phyloP scores from a whole-genome alignment of 2,888 invertebrate genomes.

The Coelinius sp. region DNA sequence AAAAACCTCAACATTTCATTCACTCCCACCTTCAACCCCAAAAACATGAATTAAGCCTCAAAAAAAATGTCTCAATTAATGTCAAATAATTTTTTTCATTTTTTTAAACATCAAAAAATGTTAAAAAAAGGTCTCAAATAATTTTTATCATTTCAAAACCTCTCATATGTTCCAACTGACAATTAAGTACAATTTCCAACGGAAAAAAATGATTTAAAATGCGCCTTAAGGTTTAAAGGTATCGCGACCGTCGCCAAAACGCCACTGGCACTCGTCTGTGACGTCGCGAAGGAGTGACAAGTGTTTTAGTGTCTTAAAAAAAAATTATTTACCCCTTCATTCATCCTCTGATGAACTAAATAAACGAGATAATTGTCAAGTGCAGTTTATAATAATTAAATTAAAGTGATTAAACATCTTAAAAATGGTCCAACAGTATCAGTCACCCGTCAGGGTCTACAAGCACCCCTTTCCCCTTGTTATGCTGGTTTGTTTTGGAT shows the following conservation, averaged over 20 bases:
- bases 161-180: no score
- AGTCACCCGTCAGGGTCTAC: constrained; percentile 94
- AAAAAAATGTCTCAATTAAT: no score
- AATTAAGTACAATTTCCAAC: no score
- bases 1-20: background rate
- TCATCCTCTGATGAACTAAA: background rate
- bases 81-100: no score
- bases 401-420: background rate
- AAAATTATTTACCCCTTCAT: background rate
- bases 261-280: background rate
- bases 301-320: background rate
- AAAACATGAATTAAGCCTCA: no score
- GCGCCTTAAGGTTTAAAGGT: constrained; percentile 8
- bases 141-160: no score
- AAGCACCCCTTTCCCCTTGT: constrained; percentile 96
- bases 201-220: background rate
- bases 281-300: background rate
- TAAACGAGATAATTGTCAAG: background rate
- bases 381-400: constrained; percentile 12
- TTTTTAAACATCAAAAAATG: no score
- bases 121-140: no score
- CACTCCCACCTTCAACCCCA: background rate
- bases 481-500: constrained; percentile 85
- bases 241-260: background rate
- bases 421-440: constrained; percentile 95